Base-by-base conservation (phyloP, 2,888 invertebrate genomes). In the Polydrusus pterygomalis region DNA sequence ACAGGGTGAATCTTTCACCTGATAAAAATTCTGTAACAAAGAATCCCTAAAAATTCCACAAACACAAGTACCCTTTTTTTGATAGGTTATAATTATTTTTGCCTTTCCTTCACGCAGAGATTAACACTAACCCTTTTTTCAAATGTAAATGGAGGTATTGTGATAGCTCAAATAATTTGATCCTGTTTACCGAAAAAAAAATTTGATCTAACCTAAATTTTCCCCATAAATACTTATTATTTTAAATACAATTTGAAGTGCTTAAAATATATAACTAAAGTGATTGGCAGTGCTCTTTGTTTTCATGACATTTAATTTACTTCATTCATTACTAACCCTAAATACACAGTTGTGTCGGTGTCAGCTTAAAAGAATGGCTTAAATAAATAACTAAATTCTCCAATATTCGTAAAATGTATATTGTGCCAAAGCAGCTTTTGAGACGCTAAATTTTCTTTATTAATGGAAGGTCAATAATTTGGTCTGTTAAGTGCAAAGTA, bases 241-340 rank as follows among this genome's bases (percentile, higher is more conserved):
- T 20, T 51, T 18, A 51, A 20, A 51, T 51, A 20, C 20, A 20
- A 51, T 20, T 51, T 18, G 18, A 49, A 18, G 49, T 10, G 51
- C 20, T 51, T 20, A 51, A 51, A 51, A 51, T 51, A 51, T 51
- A 51, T 51, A 20, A 51, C 18, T 20, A 18, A 51, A 51, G 20
- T 20, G 51, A 51, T 51, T 51, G 51, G 51, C 20, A 20, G 20
- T 20, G 20, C 20, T 18, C 20, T 51, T 51, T 51, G 51, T 51
- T 51, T 51, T 51, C 51, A 51, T 51, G 51, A 51, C 51, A 51
- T 51, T 51, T 51, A 51, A 51, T 51, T 51, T 51, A 51, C 51
- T 51, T 51, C 51, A 18, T 51, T 51, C 51, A 51, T 51, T 51
- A 51, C 20, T 51, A 51, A 51, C 51, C 51, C 20, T 51, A 9